Evolutionary conservation across 1,140 invertebrate species (phyloP).

Genomic region (Meloidogyne exigua): DNA sequence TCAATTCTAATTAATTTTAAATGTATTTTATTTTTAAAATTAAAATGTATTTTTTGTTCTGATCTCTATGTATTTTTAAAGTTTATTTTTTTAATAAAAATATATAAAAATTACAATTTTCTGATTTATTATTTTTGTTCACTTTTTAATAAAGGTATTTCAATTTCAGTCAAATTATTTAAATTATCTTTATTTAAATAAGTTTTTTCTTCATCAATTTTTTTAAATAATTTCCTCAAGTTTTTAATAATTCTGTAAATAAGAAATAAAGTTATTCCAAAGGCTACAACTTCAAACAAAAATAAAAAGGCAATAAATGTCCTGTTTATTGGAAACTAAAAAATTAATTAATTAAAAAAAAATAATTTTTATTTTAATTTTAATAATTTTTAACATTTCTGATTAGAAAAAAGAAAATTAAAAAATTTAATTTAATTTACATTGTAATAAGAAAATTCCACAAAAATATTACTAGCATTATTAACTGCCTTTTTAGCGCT

Average conservation of each 20-base stretch:
- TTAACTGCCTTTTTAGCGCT: background rate
- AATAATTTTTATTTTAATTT: too few relatives aligned
- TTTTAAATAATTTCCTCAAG: background rate
- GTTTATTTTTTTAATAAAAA: background rate
- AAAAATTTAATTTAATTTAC: background rate
- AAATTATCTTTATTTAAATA: background rate
- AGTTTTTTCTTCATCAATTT: background rate
- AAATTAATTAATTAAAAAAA: background rate
- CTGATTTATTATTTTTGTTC: background rate
- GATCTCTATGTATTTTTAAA: background rate
- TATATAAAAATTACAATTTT: background rate
- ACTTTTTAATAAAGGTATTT: background rate
- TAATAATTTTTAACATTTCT: too few relatives aligned
- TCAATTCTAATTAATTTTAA: background rate
- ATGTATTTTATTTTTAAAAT: background rate
- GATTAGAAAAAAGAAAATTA: background rate
- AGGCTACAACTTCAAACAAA: background rate
- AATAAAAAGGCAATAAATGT: background rate
- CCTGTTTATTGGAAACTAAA: background rate
- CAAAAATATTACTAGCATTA: background rate
- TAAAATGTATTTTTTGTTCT: background rate
- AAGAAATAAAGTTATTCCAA: constrained; percentile 14
- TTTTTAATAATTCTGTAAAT: background rate
- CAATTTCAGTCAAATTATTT: background rate
- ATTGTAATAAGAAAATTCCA: background rate